Base-by-base conservation (phyloP, 2,113 vertebrate genomes). In the Zootoca vivipara region DNA sequence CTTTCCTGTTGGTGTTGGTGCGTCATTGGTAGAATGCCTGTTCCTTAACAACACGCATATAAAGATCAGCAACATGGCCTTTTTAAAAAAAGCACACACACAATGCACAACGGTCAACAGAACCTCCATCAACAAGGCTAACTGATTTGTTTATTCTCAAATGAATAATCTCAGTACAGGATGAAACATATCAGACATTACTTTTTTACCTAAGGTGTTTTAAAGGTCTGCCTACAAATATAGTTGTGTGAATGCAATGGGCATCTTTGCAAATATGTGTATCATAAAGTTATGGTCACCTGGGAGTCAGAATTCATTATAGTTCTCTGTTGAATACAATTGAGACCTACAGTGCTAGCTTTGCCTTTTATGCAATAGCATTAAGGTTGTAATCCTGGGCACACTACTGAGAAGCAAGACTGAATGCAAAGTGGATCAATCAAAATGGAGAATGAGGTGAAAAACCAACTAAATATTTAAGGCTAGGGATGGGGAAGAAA, bases 1-100 rank as follows among this genome's bases (percentile, higher is more conserved):
- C 81, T 93, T 97, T 97, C 95, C 96, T 96, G 95, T 94, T 91
- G 67, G 26, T 46, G 35, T 33, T 93, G 90, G 91, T 97, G 96
- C 95, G 94, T 97, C 97, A 97, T 0, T 89, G 83, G 90, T 85
- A 91, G 92, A 95, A 93, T 62, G 77, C 93, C 93, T 90, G 88
- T 91, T 96, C 91, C 94, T 93, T 95, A 96, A 95, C 95, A 95
- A 96, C 94, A 81, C 16, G 69, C 81, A 1, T 74, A 92, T 85
- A 93, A 95, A 95, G 92, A 95, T 78, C n/a, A 90, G 90, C 87
- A 92, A 82, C 65, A 83, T 16, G 86, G 84, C 87, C 91, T 82
- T 18, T 46, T 33, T 78, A n/a, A 86, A 87, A 83, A 89, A 85
- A 89, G 46, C 22, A 85, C 80, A 35, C 46, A 52, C 46, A 42